Evolutionary conservation across 2,888 invertebrate species (phyloP).

Genomic region (Athalia cordata): DNA sequence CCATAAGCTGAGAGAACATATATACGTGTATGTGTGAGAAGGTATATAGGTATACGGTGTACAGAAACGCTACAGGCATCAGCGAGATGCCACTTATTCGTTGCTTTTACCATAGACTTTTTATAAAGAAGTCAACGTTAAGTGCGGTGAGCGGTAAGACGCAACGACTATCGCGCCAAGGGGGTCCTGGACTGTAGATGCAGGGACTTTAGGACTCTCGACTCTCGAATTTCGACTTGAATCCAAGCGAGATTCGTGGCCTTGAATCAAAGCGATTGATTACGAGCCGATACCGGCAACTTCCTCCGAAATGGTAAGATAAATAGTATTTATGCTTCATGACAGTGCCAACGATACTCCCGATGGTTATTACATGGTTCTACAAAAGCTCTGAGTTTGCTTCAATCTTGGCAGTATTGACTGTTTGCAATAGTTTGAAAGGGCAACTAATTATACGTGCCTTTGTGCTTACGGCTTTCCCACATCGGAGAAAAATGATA

Average conservation of each 20-base stretch:
- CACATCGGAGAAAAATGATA: slow-evolving; percentile 34
- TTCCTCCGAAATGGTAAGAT: slow-evolving; percentile 23
- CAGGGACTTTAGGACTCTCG: slow-evolving; percentile 22
- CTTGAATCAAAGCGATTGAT: slow-evolving; percentile 30
- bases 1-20: neutral
- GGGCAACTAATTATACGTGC: slow-evolving; percentile 32
- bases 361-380: neutral
- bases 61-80: slow-evolving; percentile 27
- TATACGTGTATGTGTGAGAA: slow-evolving; percentile 6
- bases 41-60: neutral
- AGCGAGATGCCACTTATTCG: slow-evolving; percentile 38
- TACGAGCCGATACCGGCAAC: neutral
- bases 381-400: neutral
- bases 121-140: slow-evolving; percentile 41
- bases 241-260: slow-evolving; percentile 2
- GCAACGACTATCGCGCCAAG: slow-evolving; percentile 36
- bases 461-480: slow-evolving; percentile 31
- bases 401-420: neutral
- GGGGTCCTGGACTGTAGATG: slow-evolving; percentile 23
- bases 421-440: slow-evolving; percentile 25
- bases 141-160: slow-evolving; percentile 38
- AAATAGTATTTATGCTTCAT: neutral
- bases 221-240: neutral
- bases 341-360: neutral
- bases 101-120: slow-evolving; percentile 35